A percentile compares a stretch with the other conserved stretches of the same genome.
Conservation (phyloP, 2,113 vertebrate species). For the Balaenoptera acutorostrata region DNA sequence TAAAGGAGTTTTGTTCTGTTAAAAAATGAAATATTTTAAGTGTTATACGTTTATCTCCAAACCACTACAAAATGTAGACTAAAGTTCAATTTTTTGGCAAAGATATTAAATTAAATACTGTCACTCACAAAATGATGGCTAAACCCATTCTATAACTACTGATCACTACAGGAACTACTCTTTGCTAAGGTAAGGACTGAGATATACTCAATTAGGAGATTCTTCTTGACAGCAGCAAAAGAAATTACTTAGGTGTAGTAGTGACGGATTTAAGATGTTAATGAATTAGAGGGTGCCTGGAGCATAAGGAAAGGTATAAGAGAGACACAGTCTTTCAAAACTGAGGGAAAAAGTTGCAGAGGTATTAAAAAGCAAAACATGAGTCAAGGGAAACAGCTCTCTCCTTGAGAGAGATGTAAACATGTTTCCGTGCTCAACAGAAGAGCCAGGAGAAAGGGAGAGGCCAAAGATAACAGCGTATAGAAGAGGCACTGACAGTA, state of each 20-base stretch:
- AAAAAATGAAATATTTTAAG: slow-evolving; percentile 57
- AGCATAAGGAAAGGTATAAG: neutral
- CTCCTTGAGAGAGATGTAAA: neutral
- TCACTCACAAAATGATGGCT: neutral
- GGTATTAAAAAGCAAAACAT: neutral
- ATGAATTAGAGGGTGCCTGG: neutral
- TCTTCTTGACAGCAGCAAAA: neutral
- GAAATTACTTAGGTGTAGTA: rapidly evolving
- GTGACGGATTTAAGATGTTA: neutral
- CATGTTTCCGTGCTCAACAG: neutral
- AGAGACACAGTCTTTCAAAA: neutral
- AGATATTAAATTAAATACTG: neutral
- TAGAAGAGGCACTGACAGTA: neutral
- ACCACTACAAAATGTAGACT: neutral
- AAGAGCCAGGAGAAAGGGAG: neutral
- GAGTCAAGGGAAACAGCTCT: neutral
- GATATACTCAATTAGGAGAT: neutral
- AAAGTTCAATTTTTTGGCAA: neutral
- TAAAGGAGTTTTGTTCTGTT: slow-evolving; percentile 92
- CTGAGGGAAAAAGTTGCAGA: neutral
- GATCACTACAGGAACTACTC: neutral
- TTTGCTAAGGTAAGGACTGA: neutral
- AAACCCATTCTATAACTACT: neutral
- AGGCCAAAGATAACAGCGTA: neutral
- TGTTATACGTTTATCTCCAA: neutral